Conservation (phyloP, 2,113 vertebrate genomes). For the Spea bombifrons region DNA sequence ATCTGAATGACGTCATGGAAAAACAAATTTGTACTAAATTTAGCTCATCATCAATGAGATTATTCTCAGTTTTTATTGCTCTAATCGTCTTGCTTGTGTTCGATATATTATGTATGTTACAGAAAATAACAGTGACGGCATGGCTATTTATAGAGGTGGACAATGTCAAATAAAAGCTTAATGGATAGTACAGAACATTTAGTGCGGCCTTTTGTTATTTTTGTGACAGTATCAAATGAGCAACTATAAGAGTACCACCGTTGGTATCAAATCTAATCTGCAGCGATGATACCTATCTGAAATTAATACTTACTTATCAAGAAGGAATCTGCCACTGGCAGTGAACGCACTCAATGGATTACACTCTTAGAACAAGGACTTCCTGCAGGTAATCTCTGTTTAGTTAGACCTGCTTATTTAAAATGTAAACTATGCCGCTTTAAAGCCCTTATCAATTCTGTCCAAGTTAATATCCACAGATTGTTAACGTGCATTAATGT, state of each 20-base stretch:
- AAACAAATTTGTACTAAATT: no score
- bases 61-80: no score
- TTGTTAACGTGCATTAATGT: no score
- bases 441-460: neutral
- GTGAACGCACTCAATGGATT: constrained; percentile 11
- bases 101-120: no score
- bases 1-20: no score
- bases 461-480: no score
- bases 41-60: no score
- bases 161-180: no score
- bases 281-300: constrained; percentile 4
- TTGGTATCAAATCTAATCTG: constrained; percentile 22
- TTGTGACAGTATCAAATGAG: constrained; percentile 17
- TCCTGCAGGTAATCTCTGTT: constrained; percentile 29
- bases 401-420: constrained; percentile 23
- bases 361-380: constrained; percentile 14
- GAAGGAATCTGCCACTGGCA: constrained; percentile 18
- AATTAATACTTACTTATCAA: constrained; percentile 23
- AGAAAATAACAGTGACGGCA: no score
- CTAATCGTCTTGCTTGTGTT: no score
- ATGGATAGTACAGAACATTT: neutral
- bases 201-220: neutral
- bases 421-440: constrained; percentile 5
- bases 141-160: no score
- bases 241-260: constrained; percentile 6